Base-by-base conservation (phyloP, 2,888 invertebrate genomes). In the Lepetodrilus schrolli region DNA sequence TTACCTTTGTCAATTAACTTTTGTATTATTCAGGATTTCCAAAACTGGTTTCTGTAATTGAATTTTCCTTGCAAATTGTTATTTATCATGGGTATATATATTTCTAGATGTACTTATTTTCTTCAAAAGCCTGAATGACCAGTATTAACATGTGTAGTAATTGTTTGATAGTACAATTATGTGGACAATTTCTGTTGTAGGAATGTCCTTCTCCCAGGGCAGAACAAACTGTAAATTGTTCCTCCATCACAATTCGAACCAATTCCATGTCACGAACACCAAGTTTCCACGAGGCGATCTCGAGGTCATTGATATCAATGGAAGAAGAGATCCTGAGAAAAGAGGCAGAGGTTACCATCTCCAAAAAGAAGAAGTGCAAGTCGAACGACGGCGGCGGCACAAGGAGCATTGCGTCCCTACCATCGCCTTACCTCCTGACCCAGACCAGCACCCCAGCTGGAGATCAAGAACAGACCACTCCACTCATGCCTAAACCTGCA, bases 231-330 rank as follows among this genome's bases (percentile, higher is more conserved):
- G 23, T 26, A 10, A 43, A 26, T 23, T 43, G 47, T 47, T 8
- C 47, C 26, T 38, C 38, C 3, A 30, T 23, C 23, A 21, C 26
- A 43, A 38, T 36, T 47, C 21, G 20, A 38, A 66, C 43, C n/a
- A 72, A 30, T 21, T 65, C 65, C 2, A 65, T 66, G 5, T 13
- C n/a, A 1, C 37, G 72, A 65, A 72, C 72, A n/a, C 72, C 72
- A 65, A 72, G 72, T 38, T 72, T 72, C 47, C 36, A n/a, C 36
- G 66, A 43, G 13, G 72, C 72, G 5, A 47, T 72, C 20, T 72
- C 72, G 17, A 23, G 26, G 13, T 72, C 72, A 8, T 34, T 47
- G 23, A 66, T 38, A 8, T 48, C 48, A n/a, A 17, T 72, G 7
- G 72, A 72, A 26, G 8, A 36, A 30, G 48, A 65, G 10, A 26